These are phyloP conservation scores for Pseudotriccus pelzelni DNA, from an alignment of 2,797 vertebrate genomes.

Conservation along the genomic window DNA sequence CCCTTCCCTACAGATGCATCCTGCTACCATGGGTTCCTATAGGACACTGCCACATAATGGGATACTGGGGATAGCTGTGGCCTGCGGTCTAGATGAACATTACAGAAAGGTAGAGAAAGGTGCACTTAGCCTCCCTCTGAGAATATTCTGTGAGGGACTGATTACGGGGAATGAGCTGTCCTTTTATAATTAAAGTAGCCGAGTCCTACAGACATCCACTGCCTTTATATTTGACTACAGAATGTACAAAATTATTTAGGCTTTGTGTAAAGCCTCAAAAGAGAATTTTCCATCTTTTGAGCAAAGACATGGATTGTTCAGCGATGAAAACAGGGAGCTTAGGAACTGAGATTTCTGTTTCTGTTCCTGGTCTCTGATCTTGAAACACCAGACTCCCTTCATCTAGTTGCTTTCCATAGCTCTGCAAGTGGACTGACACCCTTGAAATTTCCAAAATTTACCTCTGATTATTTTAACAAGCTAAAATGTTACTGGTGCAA, in stretches of 20 bases:
- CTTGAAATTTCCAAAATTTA: not conserved
- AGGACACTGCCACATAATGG: not conserved
- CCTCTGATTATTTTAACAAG: not conserved
- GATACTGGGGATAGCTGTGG: not conserved
- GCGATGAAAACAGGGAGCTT: not conserved
- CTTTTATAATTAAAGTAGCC: not conserved
- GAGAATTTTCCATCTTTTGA: not conserved
- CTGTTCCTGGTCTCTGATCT: not conserved
- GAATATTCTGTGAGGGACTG: not conserved
- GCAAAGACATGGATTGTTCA: not conserved
- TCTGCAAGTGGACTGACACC: not conserved
- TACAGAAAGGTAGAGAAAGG: not conserved
- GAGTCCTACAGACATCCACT: not conserved
- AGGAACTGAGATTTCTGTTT: not conserved
- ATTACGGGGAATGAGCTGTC: not conserved
- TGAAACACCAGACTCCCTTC: not conserved
- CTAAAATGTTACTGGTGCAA: not conserved
- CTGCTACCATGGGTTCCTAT: not conserved
- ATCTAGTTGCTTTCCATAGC: not conserved
- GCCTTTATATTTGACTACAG: not conserved
- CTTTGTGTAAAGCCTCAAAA: not conserved
- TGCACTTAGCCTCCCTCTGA: not conserved
- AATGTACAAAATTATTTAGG: not conserved
- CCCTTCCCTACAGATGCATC: not conserved
- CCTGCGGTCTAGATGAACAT: not conserved